A percentile compares a stretch with the other conserved stretches of the same genome.
Conservation (phyloP, 2,797 vertebrate species). For the Tarsius wallacei region DNA sequence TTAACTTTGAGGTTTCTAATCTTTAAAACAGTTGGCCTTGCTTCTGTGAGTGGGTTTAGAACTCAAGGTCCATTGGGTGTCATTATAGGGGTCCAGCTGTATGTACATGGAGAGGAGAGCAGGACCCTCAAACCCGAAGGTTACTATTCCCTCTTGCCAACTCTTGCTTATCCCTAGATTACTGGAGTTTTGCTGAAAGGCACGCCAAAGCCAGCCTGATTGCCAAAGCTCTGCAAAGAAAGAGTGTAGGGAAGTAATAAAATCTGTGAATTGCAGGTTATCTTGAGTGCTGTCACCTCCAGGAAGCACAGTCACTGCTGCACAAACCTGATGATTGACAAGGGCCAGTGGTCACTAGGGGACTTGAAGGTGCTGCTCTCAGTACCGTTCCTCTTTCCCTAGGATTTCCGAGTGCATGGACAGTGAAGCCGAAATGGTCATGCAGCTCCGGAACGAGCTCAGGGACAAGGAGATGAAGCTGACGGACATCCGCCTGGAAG, state of each 20-base stretch:
- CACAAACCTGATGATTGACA: neutral
- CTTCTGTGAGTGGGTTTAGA: slow-evolving; percentile 80
- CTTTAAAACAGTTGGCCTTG: slow-evolving; percentile 81
- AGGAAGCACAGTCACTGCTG: neutral
- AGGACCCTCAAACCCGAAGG: slow-evolving; percentile 74
- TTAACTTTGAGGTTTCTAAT: slow-evolving; percentile 63
- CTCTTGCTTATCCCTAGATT: slow-evolving; percentile 59
- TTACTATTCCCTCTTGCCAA: slow-evolving; percentile 43
- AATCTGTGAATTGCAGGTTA: neutral
- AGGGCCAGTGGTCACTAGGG: neutral
- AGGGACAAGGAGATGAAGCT: slow-evolving; percentile 99
- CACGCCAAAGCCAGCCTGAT: neutral
- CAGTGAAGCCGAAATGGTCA: slow-evolving; percentile 96
- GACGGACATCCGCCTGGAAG: slow-evolving; percentile 98
- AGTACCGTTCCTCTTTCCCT: neutral
- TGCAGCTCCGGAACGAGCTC: slow-evolving; percentile 97
- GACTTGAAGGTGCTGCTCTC: neutral
- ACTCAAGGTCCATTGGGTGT: slow-evolving; percentile 79
- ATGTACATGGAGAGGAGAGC: slow-evolving; percentile 58
- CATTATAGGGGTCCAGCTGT: slow-evolving; percentile 80
- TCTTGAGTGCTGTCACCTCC: neutral
- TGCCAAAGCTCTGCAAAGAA: neutral
- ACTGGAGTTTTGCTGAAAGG: slow-evolving; percentile 37
- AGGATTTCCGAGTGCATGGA: slow-evolving; percentile 97
- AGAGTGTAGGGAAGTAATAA: neutral